phyloP scores from a whole-genome alignment of 1,140 invertebrate genomes.

The Drosophila obscura region DNA sequence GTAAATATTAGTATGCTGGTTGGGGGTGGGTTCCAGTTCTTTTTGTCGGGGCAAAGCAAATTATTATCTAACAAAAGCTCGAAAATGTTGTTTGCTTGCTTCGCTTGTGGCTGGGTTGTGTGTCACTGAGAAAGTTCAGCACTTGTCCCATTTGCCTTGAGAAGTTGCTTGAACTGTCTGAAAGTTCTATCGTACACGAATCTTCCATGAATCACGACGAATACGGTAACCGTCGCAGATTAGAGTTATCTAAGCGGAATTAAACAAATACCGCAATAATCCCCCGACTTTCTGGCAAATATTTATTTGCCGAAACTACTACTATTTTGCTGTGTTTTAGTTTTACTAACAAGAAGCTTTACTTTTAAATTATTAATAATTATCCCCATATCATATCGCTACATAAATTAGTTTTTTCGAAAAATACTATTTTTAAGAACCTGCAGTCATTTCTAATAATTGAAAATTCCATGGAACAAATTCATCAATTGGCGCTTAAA shows the following conservation, averaged over 20 bases:
- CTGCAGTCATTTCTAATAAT: too few relatives aligned
- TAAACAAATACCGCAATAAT: conserved; percentile 16
- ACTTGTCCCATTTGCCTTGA: conserved; percentile 34
- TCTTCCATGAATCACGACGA: conserved; percentile 2
- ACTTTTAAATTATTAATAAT: too few relatives aligned
- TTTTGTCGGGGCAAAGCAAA: background rate
- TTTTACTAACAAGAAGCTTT: too few relatives aligned
- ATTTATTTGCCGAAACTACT: conserved; percentile 23
- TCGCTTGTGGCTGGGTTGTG: background rate
- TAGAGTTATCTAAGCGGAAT: conserved; percentile 14
- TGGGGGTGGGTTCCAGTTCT: background rate
- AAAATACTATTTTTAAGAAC: too few relatives aligned
- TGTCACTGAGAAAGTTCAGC: conserved; percentile 40
- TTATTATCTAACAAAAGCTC: conserved; percentile 24
- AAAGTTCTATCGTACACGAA: background rate
- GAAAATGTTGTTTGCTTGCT: background rate
- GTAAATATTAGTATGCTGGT: background rate
- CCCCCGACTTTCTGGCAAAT: conserved; percentile 23
- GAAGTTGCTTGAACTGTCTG: conserved; percentile 45
- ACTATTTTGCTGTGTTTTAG: background rate
- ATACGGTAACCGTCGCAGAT: conserved; percentile 23
- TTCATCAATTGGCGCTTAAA: too few relatives aligned
- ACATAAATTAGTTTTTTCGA: too few relatives aligned
- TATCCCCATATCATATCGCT: too few relatives aligned
- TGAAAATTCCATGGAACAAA: too few relatives aligned